Evolutionary conservation across 2,797 vertebrate species (phyloP), one percentile per base, ranked within the genome.

Genomic region (Gouania willdenowi): DNA sequence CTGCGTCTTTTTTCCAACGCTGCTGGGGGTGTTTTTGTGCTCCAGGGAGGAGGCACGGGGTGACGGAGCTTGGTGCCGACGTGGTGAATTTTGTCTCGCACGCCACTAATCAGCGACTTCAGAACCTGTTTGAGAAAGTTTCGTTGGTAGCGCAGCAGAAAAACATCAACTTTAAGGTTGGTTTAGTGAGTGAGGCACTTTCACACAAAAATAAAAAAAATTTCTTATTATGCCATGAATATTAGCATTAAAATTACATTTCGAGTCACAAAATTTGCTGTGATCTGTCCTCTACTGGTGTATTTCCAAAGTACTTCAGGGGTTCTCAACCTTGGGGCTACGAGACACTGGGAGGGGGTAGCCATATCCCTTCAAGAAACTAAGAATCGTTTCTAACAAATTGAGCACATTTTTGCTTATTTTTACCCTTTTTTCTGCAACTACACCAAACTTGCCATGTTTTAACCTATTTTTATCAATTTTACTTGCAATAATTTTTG

Each of bases 131-230:
- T 52, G 95, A 93, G 59, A 97, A 93, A 14, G 87, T 98, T 61
- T 92, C 97, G 0, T 90, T 93, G 45, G 92, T 92, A 2, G 94
- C 95, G 45, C 94, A 98, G 79, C 95, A 98, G 50, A 98, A 82
- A 85, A 98, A 94, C 76, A 76, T 87, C 76, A 90, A 87, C 44
- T 92, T 93, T 18, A 98, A 99, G 93, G 97, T 97, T 84, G 77
- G 40, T 52, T 35, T 9, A 19, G 1, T 5, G 6, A 20, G 19
- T n/a, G 16, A 8, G 8, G 13, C 2, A 25, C 1, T 22, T 13
- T 3, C 2, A 24, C 31, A 25, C 6, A 30, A 32, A 23, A 8
- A 3, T 10, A 2, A n/a, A 13, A 13, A 3, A 20, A 14, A 11
- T 3, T 6, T 39, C 18, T 13, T 6, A 24, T 2, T 2, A 6